Base-by-base conservation (phyloP, 1,140 invertebrate species). In the Heliothis subflexa region DNA sequence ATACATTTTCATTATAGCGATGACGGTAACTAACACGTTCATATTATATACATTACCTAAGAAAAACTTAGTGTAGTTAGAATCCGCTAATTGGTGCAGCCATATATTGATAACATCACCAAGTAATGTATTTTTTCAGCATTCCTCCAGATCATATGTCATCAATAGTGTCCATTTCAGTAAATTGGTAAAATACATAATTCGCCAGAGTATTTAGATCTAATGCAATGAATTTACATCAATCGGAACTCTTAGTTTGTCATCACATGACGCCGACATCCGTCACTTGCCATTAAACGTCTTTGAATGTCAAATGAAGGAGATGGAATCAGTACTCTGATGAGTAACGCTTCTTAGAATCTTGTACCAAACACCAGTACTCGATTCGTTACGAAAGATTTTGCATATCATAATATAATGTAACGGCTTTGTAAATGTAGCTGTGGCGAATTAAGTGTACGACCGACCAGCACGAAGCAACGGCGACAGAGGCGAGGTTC, bases 261-360 rank as follows among this genome's bases (percentile, higher is more conserved):
- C 28, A 45, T 72, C 16, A 25, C 28, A 45, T 11, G 50, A 72
- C 70, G n/a, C 10, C 52, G 70, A 72, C 70, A 21, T 45, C 54
- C 25, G 66, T 70, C 66, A 70, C 70, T 72, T 72, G 70, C 70
- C 70, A 72, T 57, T 72, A 72, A 57, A 55, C 50, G 52, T 72
- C 52, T 28, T 14, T 21, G 33, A 40, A 57, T 72, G 52, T 72
- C 70, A 72, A 72, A 57, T 33, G 2, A 72, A 57, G 18, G 50
- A 72, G 40, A n/a, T 66, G 12, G 45, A 66, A 11, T 33, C 25
- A 18, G 10, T 14, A 18, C 12, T 55, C 33, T 21, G 47, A 21
- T 52, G 50, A 13, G 49, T 33, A 52, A 59, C 11, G 25, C 70
- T 55, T 25, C 16, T 68, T 50, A 54, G 55, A 73, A 73, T 73